A percentile compares a stretch with the other conserved stretches of the same genome.
Conservation (phyloP, 2,797 vertebrate species). For the Austrolebias charrua region DNA sequence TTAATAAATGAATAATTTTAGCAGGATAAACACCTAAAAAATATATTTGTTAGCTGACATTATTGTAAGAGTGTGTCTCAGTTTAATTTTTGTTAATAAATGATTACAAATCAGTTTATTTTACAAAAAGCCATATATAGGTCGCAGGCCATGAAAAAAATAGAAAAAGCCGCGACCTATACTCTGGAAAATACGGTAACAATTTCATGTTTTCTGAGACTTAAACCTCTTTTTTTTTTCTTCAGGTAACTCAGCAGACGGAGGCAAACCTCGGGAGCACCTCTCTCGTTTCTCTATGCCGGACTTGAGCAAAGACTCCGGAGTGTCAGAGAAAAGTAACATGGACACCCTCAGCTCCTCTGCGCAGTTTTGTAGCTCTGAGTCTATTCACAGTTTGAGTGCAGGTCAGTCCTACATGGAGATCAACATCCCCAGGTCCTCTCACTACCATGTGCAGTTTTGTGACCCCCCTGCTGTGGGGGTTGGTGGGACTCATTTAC, state of each 20-base stretch:
- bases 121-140: too few relatives aligned
- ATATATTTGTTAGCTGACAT: too few relatives aligned
- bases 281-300: conserved; percentile 98
- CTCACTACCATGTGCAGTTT: conserved; percentile 84
- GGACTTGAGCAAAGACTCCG: conserved; percentile 97
- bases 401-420: conserved; percentile 89
- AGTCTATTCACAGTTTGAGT: conserved; percentile 91
- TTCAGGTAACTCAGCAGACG: conserved; percentile 88
- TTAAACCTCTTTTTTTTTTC: not conserved
- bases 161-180: too few relatives aligned
- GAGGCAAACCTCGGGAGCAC: conserved; percentile 91
- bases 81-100: too few relatives aligned
- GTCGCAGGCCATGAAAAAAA: too few relatives aligned
- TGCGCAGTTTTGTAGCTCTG: conserved; percentile 90
- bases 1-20: too few relatives aligned
- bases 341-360: conserved; percentile 93
- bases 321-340: conserved; percentile 95
- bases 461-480: conserved; percentile 75
- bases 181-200: too few relatives aligned
- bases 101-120: too few relatives aligned
- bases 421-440: conserved; percentile 81
- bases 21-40: too few relatives aligned
- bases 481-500: conserved; percentile 72
- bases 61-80: too few relatives aligned
- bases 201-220: too few relatives aligned